Percentiles rank a stretch among this genome's conserved stretches.
These are phyloP conservation scores for Notocelia uddmanniana DNA, from an alignment of 2,888 invertebrate species.

Conservation along the genomic window DNA sequence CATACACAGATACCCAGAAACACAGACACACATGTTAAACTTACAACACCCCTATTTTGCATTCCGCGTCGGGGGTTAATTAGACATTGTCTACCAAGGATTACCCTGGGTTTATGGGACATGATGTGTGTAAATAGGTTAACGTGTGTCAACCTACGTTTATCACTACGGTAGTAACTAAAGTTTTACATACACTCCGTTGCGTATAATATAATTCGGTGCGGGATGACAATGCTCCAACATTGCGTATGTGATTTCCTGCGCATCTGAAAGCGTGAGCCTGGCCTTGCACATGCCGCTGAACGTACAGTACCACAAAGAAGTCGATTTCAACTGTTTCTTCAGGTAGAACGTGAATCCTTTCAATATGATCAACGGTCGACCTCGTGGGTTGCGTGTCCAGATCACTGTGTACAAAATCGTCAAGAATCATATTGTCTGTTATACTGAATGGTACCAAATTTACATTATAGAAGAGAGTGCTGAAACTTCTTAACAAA, in stretches of 20 bases:
- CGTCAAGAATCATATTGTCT: background rate
- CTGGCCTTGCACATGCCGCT: conserved; percentile 18
- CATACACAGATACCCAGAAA: no score
- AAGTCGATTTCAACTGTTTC: conserved; percentile 2
- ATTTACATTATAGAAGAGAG: background rate
- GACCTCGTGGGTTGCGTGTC: conserved; percentile 11
- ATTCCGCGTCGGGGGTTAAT: no score
- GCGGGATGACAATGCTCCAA: conserved; percentile 49
- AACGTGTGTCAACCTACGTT: no score
- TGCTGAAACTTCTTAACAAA: background rate
- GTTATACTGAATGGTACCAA: background rate
- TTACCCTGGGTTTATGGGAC: no score
- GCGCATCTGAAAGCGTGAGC: background rate
- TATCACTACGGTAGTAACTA: background rate
- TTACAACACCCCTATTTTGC: no score
- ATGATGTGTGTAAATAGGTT: no score
- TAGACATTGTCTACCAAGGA: no score
- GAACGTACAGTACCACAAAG: conserved; percentile 6
- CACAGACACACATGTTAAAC: no score
- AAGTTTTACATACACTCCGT: conserved; percentile 37
- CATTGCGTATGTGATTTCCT: background rate
- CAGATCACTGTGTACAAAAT: conserved; percentile 5
- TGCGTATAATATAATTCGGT: conserved; percentile 46
- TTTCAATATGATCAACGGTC: conserved; percentile 12
- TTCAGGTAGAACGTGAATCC: conserved; percentile 26